Conservation (phyloP, 2,113 vertebrate genomes). For the Pycnonotus jocosus region DNA sequence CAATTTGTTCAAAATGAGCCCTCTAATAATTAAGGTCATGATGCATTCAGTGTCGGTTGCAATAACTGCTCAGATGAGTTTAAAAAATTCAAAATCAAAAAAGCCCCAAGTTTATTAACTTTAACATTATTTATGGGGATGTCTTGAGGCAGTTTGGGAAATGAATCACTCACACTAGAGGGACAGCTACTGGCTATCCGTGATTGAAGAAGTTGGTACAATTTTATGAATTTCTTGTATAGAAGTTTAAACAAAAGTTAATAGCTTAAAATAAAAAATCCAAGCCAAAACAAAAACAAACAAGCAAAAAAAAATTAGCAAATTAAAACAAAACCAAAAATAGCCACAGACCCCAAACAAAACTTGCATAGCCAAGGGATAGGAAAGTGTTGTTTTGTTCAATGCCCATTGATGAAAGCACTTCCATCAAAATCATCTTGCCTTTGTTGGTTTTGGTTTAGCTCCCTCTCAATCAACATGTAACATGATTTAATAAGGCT, state of each 20-base stretch:
- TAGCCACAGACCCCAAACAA: neutral
- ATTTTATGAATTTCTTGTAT: conserved; percentile 53
- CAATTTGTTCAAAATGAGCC: conserved; percentile 32
- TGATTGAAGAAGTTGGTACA: conserved; percentile 33
- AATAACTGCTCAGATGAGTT: conserved; percentile 35
- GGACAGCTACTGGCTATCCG: neutral
- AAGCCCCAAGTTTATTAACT: conserved; percentile 3
- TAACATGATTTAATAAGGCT: conserved; percentile 93
- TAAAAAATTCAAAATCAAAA: neutral
- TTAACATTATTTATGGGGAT: conserved; percentile 23
- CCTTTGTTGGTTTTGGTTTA: conserved; percentile 91
- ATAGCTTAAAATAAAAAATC: neutral
- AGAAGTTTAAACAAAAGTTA: conserved; percentile 61
- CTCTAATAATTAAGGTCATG: neutral
- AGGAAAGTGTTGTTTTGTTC: conserved; percentile 61
- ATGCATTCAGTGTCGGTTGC: conserved; percentile 45
- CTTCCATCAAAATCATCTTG: conserved; percentile 68
- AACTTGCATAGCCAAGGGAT: neutral
- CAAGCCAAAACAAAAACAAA: neutral
- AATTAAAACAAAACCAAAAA: neutral
- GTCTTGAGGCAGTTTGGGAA: conserved; percentile 31
- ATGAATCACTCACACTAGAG: neutral
- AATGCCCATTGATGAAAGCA: conserved; percentile 64
- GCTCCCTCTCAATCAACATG: conserved; percentile 86
- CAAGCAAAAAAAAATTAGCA: neutral